These are phyloP conservation scores for Lophura nycthemera DNA, from an alignment of 2,113 vertebrate genomes.

Conservation along the genomic window DNA sequence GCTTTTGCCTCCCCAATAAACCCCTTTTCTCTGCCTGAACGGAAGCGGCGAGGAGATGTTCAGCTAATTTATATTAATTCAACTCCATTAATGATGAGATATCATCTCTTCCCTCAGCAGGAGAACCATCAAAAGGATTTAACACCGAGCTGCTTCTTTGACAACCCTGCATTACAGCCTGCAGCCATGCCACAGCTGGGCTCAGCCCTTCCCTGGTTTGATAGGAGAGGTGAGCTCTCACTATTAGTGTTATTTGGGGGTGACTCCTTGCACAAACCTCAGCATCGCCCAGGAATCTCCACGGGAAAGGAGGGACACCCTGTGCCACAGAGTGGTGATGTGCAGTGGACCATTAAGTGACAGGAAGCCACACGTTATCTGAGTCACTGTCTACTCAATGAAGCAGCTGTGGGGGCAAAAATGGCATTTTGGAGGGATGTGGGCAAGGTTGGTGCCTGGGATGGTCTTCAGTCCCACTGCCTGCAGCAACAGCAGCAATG, in stretches of 20 bases:
- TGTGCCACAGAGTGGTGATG: not conserved
- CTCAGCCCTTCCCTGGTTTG: not conserved
- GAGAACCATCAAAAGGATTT: slow-evolving; percentile 75
- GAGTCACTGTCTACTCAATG: rapidly evolving
- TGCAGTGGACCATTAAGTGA: not conserved
- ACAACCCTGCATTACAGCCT: not conserved
- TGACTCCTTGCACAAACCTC: not conserved
- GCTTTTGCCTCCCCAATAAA: slow-evolving; percentile 67
- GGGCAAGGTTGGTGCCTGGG: not conserved
- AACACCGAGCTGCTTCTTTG: slow-evolving; percentile 47
- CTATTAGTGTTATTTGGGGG: not conserved
- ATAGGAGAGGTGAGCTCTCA: rapidly evolving
- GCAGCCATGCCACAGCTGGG: not conserved
- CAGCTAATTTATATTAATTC: slow-evolving; percentile 84
- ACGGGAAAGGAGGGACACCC: not conserved
- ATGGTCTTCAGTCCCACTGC: not conserved
- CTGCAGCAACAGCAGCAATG: not conserved
- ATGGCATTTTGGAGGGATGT: not conserved
- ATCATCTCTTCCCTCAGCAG: slow-evolving; percentile 69
- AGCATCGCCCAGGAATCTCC: not conserved
- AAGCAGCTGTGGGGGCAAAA: not conserved
- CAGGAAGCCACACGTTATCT: not conserved
- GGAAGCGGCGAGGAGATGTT: slow-evolving; percentile 54
- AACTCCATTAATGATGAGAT: slow-evolving; percentile 83
- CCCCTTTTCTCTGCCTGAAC: slow-evolving; percentile 72